Evolutionary conservation across 2,797 vertebrate species (phyloP).

Genomic region (Anas bahamensis): DNA sequence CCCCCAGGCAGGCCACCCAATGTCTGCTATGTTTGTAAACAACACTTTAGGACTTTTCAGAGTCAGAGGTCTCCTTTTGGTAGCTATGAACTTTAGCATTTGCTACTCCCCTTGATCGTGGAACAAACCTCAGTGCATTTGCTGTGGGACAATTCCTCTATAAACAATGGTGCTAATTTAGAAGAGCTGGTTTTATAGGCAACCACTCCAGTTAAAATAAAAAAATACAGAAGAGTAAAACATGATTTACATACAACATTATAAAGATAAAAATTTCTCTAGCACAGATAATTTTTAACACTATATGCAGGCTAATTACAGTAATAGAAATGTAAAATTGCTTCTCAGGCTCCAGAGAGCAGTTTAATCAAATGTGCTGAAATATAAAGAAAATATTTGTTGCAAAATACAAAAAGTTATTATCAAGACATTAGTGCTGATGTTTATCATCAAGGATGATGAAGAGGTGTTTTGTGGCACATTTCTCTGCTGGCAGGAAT

Average conservation of each 20-base stretch:
- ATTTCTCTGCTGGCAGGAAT: not conserved
- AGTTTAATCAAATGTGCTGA: constrained; percentile 25
- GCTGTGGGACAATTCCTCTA: not conserved
- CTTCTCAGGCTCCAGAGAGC: not conserved
- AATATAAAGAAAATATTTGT: constrained; percentile 5
- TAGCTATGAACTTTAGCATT: not conserved
- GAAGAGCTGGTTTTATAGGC: not conserved
- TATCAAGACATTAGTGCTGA: not conserved
- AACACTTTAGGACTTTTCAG: not conserved
- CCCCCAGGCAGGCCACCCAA: not conserved
- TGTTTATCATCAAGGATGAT: constrained; percentile 20
- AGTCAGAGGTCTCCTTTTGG: not conserved
- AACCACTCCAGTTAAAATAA: not conserved
- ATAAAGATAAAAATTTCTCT: constrained; percentile 4
- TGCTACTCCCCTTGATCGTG: not conserved
- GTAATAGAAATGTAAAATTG: not conserved
- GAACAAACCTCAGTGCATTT: not conserved
- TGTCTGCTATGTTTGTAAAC: not conserved
- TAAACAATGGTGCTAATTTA: not conserved
- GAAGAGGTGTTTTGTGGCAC: not conserved
- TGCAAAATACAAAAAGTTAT: not conserved
- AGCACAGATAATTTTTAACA: not conserved
- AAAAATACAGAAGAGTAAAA: not conserved
- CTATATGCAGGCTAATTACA: not conserved
- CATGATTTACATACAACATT: not conserved